A percentile compares a stretch with the other conserved stretches of the same genome.
Evolutionary conservation across 2,888 invertebrate genomes (phyloP).

Genomic region (Nineta flava): DNA sequence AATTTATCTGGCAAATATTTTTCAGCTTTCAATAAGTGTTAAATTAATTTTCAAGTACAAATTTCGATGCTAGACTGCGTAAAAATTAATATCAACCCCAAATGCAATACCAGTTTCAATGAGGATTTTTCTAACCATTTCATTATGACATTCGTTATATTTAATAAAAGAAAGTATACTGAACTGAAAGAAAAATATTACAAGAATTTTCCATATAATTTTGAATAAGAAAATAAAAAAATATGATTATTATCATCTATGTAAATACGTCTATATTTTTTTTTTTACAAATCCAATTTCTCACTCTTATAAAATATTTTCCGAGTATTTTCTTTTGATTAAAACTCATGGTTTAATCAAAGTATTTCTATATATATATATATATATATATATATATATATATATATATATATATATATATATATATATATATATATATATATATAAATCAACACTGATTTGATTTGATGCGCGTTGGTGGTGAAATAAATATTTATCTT

Average conservation of each 20-base stretch:
- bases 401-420: neutral
- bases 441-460: conserved; percentile 4
- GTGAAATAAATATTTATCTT: neutral
- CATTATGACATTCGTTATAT: neutral
- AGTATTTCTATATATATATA: conserved; percentile 3
- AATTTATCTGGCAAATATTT: no score
- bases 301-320: conserved; percentile 4
- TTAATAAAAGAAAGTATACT: neutral
- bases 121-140: no score
- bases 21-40: no score
- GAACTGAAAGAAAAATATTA: no score
- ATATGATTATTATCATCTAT: no score
- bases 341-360: conserved; percentile 8
- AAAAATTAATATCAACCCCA: no score
- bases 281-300: neutral
- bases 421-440: neutral
- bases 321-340: conserved; percentile 6
- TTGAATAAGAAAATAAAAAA: no score
- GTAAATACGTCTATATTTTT: no score
- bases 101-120: no score
- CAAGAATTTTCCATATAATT: neutral
- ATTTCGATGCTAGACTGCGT: no score
- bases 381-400: neutral
- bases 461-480: conserved; percentile 4
- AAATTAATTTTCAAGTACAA: no score